These are phyloP conservation scores for Ctenodactylus gundi DNA, from an alignment of 2,113 vertebrate species.

Conservation along the genomic window DNA sequence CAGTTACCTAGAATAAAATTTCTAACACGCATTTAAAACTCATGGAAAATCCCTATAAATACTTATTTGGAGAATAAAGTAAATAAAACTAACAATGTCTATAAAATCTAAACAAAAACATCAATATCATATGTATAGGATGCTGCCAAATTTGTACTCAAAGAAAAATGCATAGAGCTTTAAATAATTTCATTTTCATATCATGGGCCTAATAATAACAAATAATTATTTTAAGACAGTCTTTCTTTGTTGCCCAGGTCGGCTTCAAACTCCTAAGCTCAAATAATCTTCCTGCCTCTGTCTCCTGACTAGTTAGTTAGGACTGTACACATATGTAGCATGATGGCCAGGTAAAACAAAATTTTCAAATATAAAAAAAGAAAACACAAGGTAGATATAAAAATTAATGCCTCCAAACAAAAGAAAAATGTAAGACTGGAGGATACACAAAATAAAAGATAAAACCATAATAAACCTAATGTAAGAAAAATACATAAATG, in stretches of 20 bases:
- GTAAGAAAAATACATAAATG: neutral
- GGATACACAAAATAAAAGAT: neutral
- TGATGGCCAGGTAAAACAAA: neutral
- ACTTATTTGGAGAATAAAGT: neutral
- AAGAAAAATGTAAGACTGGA: neutral
- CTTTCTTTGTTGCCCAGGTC: neutral
- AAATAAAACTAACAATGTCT: neutral
- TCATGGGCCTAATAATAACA: neutral
- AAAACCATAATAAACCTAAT: neutral
- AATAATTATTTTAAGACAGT: neutral
- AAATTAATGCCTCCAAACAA: neutral
- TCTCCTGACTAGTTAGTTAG: neutral
- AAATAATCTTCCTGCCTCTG: neutral
- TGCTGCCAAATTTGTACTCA: neutral
- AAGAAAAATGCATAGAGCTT: constrained; percentile 18
- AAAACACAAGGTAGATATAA: neutral
- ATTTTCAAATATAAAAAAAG: neutral
- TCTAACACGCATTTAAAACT: neutral
- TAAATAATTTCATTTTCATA: neutral
- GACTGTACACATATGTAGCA: too few species aligned
- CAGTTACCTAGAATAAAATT: neutral
- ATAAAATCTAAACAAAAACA: neutral
- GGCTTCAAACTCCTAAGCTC: neutral
- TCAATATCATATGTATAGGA: neutral
- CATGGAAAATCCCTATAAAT: neutral